A percentile compares a stretch with the other conserved stretches of the same genome.
phyloP scores from a whole-genome alignment of 37 sponge, comb jelly and placozoan genomes.

The Oscarella lobularis region DNA sequence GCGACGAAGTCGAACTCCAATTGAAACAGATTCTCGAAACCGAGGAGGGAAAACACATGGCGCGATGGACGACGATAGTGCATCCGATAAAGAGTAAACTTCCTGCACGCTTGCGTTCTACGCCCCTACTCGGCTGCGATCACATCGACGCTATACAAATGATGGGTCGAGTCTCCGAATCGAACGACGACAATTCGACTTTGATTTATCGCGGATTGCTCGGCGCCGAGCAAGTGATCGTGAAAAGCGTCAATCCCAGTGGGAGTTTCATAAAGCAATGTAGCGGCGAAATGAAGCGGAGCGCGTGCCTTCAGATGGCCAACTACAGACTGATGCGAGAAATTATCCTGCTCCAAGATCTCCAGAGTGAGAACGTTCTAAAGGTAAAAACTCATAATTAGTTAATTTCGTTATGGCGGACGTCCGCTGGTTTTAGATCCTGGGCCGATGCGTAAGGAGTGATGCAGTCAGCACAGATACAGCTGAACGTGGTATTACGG shows the following conservation, averaged over 20 bases:
- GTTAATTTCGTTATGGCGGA: not conserved
- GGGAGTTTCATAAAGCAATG: not conserved
- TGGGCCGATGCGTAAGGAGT: not conserved
- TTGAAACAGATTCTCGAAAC: not conserved
- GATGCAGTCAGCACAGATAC: not conserved
- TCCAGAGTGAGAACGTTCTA: not conserved
- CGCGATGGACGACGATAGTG: too few species aligned
- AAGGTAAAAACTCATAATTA: too few species aligned
- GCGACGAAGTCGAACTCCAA: not conserved
- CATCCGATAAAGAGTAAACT: not conserved
- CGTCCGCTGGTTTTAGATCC: not conserved
- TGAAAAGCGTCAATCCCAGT: not conserved
- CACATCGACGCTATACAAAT: not conserved
- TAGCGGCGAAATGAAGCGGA: not conserved
- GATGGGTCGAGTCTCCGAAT: not conserved
- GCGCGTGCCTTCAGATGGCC: not conserved
- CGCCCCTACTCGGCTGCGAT: not conserved
- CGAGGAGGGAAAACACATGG: too few species aligned
- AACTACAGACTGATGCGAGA: not conserved
- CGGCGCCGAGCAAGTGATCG: not conserved
- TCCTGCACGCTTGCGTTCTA: not conserved
- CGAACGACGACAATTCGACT: not conserved
- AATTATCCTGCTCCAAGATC: not conserved
- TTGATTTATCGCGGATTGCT: not conserved
- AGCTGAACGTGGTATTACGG: not conserved